Conservation (phyloP, 2,113 vertebrate genomes). For the Ceuthmochares aereus region DNA sequence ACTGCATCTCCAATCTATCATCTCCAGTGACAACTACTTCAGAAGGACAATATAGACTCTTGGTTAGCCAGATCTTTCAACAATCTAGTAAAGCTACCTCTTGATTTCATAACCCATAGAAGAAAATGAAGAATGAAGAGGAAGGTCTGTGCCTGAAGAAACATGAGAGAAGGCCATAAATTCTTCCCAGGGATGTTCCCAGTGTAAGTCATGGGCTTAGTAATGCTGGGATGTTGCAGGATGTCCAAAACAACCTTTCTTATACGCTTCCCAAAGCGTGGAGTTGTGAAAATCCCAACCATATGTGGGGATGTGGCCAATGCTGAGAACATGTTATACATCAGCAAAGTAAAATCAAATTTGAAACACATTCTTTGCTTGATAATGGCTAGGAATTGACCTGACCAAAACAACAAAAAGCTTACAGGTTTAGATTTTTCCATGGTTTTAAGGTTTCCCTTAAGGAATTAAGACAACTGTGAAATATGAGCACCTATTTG, state of each 20-base stretch:
- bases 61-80: fast-evolving
- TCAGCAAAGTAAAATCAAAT: not conserved
- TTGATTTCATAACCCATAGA: not conserved
- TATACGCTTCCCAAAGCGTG: fast-evolving
- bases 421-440: not conserved
- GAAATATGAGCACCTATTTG: not conserved
- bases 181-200: not conserved
- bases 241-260: not conserved
- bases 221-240: not conserved
- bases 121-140: not conserved
- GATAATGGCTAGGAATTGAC: not conserved
- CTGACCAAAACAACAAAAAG: not conserved
- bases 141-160: not conserved
- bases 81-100: not conserved
- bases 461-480: not conserved
- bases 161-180: not conserved
- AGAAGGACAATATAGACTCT: not conserved
- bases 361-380: not conserved
- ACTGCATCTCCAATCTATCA: not conserved
- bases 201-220: not conserved
- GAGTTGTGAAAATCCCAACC: not conserved
- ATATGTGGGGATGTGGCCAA: not conserved
- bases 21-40: not conserved
- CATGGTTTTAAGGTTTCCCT: not conserved
- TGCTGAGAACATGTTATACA: not conserved